Conservation (phyloP, 1,140 invertebrate species). For the Lepidostoma basale region DNA sequence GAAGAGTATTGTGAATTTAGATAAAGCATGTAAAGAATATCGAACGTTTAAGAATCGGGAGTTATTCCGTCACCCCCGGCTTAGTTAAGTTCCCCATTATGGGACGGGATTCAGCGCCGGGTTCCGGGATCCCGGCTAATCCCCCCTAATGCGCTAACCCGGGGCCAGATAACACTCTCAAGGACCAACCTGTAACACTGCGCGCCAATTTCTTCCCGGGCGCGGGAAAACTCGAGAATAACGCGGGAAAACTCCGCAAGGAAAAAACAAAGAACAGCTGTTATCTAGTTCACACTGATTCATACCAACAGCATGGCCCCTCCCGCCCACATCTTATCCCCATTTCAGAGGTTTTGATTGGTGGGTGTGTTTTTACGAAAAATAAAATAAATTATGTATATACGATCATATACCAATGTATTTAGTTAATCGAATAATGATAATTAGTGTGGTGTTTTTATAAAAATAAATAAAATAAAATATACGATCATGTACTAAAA, state of each 20-base stretch:
- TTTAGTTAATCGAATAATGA: no score
- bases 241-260: conserved; percentile 20
- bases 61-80: no score
- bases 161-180: conserved; percentile 20
- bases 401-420: no score
- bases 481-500: no score
- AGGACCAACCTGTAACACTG: conserved; percentile 41
- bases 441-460: no score
- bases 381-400: background rate
- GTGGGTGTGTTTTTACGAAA: background rate
- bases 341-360: background rate
- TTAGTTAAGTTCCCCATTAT: conserved; percentile 2
- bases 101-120: background rate
- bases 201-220: conserved; percentile 29
- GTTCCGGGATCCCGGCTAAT: background rate
- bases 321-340: conserved; percentile 10
- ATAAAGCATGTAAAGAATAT: no score
- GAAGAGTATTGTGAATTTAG: no score
- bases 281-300: conserved; percentile 44
- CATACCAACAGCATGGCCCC: conserved; percentile 29
- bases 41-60: no score
- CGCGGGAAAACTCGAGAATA: conserved; percentile 15
- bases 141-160: conserved; percentile 1
- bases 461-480: no score
- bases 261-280: conserved; percentile 41